Percentiles rank a stretch among this genome's conserved stretches.
phyloP scores from a whole-genome alignment of 92 coral and sea anemone genomes.

The Phenganax subtilis region DNA sequence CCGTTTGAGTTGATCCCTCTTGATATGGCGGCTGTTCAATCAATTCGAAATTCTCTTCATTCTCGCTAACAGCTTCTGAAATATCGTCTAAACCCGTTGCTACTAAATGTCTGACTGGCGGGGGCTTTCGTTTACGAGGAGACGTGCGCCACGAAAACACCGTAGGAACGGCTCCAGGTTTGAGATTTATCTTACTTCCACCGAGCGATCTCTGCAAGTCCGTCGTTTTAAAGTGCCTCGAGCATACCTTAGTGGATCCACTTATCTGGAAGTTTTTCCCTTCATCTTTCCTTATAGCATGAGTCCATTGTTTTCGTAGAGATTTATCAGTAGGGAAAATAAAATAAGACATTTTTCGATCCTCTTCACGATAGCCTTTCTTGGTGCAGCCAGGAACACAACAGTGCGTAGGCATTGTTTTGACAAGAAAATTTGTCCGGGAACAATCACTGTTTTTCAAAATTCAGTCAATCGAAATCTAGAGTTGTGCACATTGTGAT shows the following conservation, averaged over 20 bases:
- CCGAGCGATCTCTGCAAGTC: constrained; percentile 56
- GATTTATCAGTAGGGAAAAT: constrained; percentile 54
- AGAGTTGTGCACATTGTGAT: no score
- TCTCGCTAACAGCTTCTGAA: no score
- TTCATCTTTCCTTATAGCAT: constrained; percentile 51
- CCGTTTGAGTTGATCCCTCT: no score
- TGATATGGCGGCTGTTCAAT: no score
- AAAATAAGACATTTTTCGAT: constrained; percentile 22
- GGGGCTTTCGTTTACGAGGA: constrained; percentile 58
- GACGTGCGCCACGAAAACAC: constrained; percentile 57
- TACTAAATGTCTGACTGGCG: constrained; percentile 34
- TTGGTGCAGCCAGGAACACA: constrained; percentile 55
- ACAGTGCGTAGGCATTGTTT: constrained; percentile 7
- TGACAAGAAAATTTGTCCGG: no score
- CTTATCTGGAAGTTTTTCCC: constrained; percentile 45
- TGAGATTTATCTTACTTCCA: constrained; percentile 41
- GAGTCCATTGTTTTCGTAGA: constrained; percentile 51
- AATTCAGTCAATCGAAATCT: no score
- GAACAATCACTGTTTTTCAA: no score
- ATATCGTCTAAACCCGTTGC: background rate
- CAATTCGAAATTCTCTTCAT: no score
- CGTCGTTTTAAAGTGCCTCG: constrained; percentile 49
- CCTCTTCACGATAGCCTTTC: constrained; percentile 42
- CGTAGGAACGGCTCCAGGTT: constrained; percentile 56
- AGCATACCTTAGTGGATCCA: constrained; percentile 51